Base-by-base conservation (phyloP, 2,888 invertebrate genomes). In the Dysmachus trigonus region DNA sequence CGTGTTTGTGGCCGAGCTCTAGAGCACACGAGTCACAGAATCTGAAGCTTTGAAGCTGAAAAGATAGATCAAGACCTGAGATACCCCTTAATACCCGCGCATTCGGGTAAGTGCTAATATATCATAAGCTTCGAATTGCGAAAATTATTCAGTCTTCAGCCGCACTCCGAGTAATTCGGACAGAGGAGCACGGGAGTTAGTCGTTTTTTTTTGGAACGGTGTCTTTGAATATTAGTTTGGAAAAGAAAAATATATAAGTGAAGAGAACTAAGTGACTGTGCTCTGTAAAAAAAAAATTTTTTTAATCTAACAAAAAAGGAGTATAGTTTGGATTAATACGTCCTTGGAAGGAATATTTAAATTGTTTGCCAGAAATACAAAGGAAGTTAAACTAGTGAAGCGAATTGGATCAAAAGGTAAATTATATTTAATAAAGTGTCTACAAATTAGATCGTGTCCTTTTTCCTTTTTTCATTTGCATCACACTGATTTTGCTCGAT, bases 131-230 rank as follows among this genome's bases (percentile, higher is more conserved):
- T 2, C 10, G 22, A 15, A 10, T 51, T 35, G 62, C 35, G 18
- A 35, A 31, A 33, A 82, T 82, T 62, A 62, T 33, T 82, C 82
- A 82, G 82, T 82, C 53, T 82, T 82, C 18, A 82, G 13, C 62
- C 35, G 62, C 62, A 82, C 62, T 82, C 62, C 62, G 62, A 62
- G 62, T 62, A 22, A 62, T 1, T 82, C 33, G 51, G 81, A 79
- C 79, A 51, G 7, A 51, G 79, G 30, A 38, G n/a, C 27, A 73
- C 33, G 31, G 73, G 33, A 33, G 31, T 30, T 27, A 6, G 1
- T 10, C 5, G 6, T 15, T 22, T 33, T 74, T 76, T 33, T n/a
- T n/a, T n/a, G n/a, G 4, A 76, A 13, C n/a, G 76, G 18, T 76
- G 38, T 33, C 10, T 22, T 62, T 62, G 27, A 62, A 47, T 47